A percentile compares a stretch with the other conserved stretches of the same genome.
Evolutionary conservation across 2,797 vertebrate species (phyloP).

Genomic region (Sebastes diaconus): DNA sequence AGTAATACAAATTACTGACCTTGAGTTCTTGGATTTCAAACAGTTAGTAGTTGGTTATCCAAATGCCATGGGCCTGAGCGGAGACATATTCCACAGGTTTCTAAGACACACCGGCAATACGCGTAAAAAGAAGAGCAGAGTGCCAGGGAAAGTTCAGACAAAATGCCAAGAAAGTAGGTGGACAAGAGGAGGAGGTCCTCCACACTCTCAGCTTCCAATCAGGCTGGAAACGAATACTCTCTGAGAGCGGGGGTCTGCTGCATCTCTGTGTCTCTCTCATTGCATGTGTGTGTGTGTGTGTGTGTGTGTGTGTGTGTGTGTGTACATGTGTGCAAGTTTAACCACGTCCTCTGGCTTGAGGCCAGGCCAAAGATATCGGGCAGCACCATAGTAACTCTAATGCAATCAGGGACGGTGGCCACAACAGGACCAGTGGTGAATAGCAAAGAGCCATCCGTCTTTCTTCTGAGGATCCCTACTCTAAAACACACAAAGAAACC

Average conservation of each 20-base stretch:
- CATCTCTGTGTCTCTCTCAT: constrained; percentile 43
- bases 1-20: constrained; percentile 66
- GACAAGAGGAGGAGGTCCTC: constrained; percentile 38
- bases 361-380: constrained; percentile 78
- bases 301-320: constrained; percentile 1
- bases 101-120: constrained; percentile 10
- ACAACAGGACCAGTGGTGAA: constrained; percentile 45
- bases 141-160: constrained; percentile 33
- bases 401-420: constrained; percentile 71
- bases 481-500: not conserved
- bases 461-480: not conserved
- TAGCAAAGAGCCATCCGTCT: constrained; percentile 33
- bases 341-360: constrained; percentile 69
- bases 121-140: constrained; percentile 13
- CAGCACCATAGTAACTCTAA: constrained; percentile 75
- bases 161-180: constrained; percentile 41
- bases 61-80: constrained; percentile 21
- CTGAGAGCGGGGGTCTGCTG: constrained; percentile 60
- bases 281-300: constrained; percentile 31
- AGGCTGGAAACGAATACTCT: constrained; percentile 62
- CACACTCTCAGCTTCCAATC: constrained; percentile 58
- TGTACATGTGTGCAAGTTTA: constrained; percentile 44
- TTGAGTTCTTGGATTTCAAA: constrained; percentile 47
- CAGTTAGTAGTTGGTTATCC: constrained; percentile 33
- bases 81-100: constrained; percentile 52